These are phyloP conservation scores for Galbula dea DNA, from an alignment of 2,113 vertebrate genomes.

Conservation along the genomic window DNA sequence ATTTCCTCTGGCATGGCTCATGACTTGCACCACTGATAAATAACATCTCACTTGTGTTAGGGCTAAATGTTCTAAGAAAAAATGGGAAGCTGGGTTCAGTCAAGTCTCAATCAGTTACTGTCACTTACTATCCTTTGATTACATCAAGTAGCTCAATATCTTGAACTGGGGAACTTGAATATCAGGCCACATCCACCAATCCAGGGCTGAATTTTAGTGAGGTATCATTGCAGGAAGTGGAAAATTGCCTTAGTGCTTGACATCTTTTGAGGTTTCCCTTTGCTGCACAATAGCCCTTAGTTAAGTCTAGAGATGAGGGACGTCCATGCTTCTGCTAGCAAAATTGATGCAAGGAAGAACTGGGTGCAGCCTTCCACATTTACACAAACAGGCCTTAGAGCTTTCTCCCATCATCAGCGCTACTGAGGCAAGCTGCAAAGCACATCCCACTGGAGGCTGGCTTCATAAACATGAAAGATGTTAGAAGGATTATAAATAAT, in stretches of 20 bases:
- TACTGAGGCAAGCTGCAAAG: not conserved
- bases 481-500: not conserved
- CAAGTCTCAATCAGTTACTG: not conserved
- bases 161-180: not conserved
- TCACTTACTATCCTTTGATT: not conserved
- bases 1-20: not conserved
- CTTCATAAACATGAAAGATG: not conserved
- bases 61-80: not conserved
- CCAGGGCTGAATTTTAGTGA: not conserved
- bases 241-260: not conserved
- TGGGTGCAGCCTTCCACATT: not conserved
- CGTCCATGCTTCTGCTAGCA: not conserved
- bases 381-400: not conserved
- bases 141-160: not conserved
- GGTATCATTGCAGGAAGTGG: not conserved
- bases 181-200: not conserved
- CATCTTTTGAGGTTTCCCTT: not conserved
- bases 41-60: not conserved
- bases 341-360: accelerated
- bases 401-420: not conserved
- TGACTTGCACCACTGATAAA: not conserved
- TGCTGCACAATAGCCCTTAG: not conserved
- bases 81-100: not conserved
- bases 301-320: not conserved
- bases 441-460: not conserved